Conservation (phyloP, 2,113 vertebrate species). For the Leptosomus discolor region DNA sequence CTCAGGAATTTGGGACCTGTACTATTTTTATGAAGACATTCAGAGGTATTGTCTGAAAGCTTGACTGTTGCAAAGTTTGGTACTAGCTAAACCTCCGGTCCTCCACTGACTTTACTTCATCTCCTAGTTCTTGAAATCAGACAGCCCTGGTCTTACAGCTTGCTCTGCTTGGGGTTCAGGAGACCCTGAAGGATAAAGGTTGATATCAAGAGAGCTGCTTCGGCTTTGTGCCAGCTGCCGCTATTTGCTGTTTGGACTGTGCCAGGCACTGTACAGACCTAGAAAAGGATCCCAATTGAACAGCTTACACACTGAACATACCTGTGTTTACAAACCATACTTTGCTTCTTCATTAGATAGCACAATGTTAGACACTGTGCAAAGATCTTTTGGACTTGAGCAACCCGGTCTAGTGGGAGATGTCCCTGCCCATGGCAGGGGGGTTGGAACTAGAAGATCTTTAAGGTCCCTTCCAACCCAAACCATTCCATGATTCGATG, state of each 20-base stretch:
- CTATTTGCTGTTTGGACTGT: background rate
- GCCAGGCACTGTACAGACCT: background rate
- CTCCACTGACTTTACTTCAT: background rate
- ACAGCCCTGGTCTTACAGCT: background rate
- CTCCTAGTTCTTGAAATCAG: background rate
- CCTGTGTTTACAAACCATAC: background rate
- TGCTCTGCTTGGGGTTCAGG: background rate
- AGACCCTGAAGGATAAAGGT: background rate
- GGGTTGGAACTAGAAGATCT: too few species aligned
- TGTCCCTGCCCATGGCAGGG: too few species aligned
- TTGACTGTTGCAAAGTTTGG: background rate
- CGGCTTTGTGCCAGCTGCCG: background rate
- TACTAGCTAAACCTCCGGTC: background rate
- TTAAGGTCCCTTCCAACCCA: too few species aligned
- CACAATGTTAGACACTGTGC: background rate
- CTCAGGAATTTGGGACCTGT: background rate
- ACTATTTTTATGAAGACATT: background rate
- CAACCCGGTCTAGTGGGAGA: too few species aligned
- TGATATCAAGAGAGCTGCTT: background rate
- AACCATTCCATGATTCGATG: too few species aligned
- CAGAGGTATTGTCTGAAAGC: background rate
- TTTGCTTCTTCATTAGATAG: background rate
- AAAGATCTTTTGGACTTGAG: too few species aligned
- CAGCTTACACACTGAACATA: background rate
- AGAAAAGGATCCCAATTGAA: background rate